Base-by-base conservation (phyloP, 2,113 vertebrate genomes). In the Catharus bicknelli region DNA sequence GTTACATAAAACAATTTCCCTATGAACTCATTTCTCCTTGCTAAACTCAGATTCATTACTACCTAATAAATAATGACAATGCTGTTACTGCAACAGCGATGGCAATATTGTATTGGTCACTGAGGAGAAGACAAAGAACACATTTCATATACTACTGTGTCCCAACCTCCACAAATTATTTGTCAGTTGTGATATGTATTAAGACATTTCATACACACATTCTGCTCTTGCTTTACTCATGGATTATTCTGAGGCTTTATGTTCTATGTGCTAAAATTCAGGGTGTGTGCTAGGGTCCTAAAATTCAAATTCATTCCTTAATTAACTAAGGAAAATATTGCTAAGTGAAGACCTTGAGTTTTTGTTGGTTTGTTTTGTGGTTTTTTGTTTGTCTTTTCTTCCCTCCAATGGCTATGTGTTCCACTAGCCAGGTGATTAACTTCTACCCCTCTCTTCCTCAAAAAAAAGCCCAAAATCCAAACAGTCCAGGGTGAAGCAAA, bases 261-360 rank as follows among this genome's bases (percentile, higher is more conserved):
- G 1, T 27, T 19, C 38, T 26, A 29, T 2, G 2, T 8, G 23
- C 6, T 62, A 78, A 53, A 3, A 4, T 4, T 54, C 34, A 36
- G 34, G 34, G 34, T 36, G 34, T 36, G 34, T 36, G 34, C 34
- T 51, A 47, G 30, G 15, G 12, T 67, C 47, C 23, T 20, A 70
- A 86, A 77, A 75, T 72, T 82, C 43, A 85, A 83, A 88, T 47
- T 63, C 0, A 27, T 50, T 61, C 25, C 3, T 55, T 64, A 80
- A 45, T 1, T 66, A 14, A 5, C 50, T 82, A 36, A 1, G 2
- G 47, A 73, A 94, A 59, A 10, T 25, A 15, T 14, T 43, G 6
- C 5, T 7, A 79, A 74, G 5, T 16, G 11, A 40, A 42, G 27
- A 79, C 7, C 13, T 74, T 29, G 11, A 36, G 5, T 1, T 34